Evolutionary conservation across 2,113 vertebrate genomes (phyloP).

Genomic region (Hippocampus abdominalis): DNA sequence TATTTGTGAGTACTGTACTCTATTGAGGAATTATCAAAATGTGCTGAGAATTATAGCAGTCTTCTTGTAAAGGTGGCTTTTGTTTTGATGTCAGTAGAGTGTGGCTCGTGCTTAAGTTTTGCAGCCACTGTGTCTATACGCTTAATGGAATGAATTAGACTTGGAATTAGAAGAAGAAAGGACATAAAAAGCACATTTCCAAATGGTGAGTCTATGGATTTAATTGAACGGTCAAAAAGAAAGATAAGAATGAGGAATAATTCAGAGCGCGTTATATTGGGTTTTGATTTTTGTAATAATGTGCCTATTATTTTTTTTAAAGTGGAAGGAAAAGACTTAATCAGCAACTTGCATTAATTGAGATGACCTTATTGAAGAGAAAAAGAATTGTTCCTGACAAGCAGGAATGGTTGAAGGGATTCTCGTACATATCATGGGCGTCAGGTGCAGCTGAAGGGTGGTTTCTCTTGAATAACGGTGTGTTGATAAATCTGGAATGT

Average conservation of each 20-base stretch:
- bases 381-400: conserved; percentile 34
- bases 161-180: background rate
- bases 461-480: conserved; percentile 61
- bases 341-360: conserved; percentile 51
- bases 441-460: conserved; percentile 41
- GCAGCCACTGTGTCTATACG: background rate
- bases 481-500: conserved; percentile 60
- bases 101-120: background rate
- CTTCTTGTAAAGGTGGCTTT: background rate
- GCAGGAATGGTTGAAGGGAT: conserved; percentile 48
- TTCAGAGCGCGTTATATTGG: conserved; percentile 1
- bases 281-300: conserved; percentile 17
- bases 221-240: background rate
- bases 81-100: background rate
- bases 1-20: background rate
- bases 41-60: background rate
- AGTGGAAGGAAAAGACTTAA: conserved; percentile 21
- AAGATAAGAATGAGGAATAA: conserved; percentile 8
- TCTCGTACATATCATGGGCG: conserved; percentile 57
- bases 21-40: background rate
- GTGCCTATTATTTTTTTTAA: conserved; percentile 22
- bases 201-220: conserved; percentile 14
- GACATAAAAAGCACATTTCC: background rate
- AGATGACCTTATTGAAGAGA: conserved; percentile 35
- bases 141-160: background rate